Evolutionary conservation across 1,140 invertebrate species (phyloP).

Genomic region (Camponotus vicinus): DNA sequence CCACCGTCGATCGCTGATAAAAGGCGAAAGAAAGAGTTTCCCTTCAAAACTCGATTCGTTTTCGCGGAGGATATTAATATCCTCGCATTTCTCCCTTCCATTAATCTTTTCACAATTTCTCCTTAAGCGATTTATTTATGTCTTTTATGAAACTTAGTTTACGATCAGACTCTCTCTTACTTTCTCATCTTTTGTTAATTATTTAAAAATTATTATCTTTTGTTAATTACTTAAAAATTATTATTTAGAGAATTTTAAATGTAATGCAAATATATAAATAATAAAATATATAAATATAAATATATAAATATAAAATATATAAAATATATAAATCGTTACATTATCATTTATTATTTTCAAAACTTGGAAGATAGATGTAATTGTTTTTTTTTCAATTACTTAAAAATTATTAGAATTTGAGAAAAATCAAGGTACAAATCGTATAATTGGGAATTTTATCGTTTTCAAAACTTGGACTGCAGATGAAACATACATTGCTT

Average conservation of each 20-base stretch:
- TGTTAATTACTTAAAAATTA: background rate
- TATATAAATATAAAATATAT: too few relatives aligned
- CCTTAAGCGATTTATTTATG: background rate
- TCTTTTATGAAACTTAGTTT: background rate
- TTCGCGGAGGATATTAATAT: background rate
- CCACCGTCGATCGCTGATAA: slow-evolving; percentile 32
- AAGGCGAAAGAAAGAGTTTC: slow-evolving; percentile 13
- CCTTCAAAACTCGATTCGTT: slow-evolving; percentile 3
- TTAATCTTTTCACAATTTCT: background rate
- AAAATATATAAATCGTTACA: too few relatives aligned
- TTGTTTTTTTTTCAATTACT: background rate
- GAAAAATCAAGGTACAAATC: background rate
- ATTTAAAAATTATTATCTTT: background rate
- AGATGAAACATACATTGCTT: background rate
- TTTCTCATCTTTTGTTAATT: background rate
- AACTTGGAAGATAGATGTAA: too few relatives aligned
- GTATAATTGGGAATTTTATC: background rate
- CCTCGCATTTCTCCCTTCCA: background rate
- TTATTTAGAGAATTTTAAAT: background rate
- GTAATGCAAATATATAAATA: too few relatives aligned
- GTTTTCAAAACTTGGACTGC: background rate
- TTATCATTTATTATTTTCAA: too few relatives aligned
- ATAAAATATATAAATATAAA: too few relatives aligned
- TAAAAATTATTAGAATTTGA: background rate
- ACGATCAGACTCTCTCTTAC: background rate